Percentiles rank a stretch among this genome's conserved stretches.
These are phyloP conservation scores for Anaspis maculata DNA, from an alignment of 2,888 invertebrate species.

Conservation along the genomic window DNA sequence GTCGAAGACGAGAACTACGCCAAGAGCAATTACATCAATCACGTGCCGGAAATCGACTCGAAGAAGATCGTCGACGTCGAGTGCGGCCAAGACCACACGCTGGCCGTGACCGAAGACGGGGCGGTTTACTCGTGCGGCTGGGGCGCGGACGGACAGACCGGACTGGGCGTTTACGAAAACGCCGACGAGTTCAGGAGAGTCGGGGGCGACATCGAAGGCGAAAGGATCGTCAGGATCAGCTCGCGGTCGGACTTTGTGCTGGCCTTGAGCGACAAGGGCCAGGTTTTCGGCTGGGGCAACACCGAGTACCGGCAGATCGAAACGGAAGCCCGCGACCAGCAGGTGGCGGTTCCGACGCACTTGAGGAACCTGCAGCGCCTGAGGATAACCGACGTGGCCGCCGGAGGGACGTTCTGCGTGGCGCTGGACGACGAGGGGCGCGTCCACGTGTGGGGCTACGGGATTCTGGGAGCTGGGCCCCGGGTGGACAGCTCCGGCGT, in stretches of 20 bases:
- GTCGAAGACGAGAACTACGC: conserved; percentile 67
- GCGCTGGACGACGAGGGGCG: conserved; percentile 73
- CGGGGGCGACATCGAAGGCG: conserved; percentile 73
- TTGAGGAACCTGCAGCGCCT: conserved; percentile 54
- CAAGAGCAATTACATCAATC: conserved; percentile 57
- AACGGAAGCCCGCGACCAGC: conserved; percentile 49
- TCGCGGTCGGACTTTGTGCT: conserved; percentile 80
- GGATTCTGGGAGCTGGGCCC: conserved; percentile 85
- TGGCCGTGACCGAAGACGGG: conserved; percentile 72
- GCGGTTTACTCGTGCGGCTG: conserved; percentile 84
- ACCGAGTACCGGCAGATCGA: conserved; percentile 85
- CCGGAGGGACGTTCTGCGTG: conserved; percentile 82
- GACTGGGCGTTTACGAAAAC: conserved; percentile 60
- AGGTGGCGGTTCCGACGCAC: conserved; percentile 64
- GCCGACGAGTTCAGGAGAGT: conserved; percentile 52
- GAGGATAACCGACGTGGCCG: conserved; percentile 75
- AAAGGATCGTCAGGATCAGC: conserved; percentile 72
- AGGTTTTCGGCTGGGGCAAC: conserved; percentile 96
- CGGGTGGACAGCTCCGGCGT: conserved; percentile 53
- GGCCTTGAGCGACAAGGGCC: conserved; percentile 81
- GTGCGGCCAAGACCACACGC: conserved; percentile 88
- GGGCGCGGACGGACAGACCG: conserved; percentile 94
- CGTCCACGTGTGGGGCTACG: conserved; percentile 91
- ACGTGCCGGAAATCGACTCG: conserved; percentile 55
- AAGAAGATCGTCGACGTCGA: conserved; percentile 57